Percentiles rank a stretch among this genome's conserved stretches.
These are phyloP conservation scores for Steatornis caripensis DNA, from an alignment of 2,113 vertebrate genomes.

Conservation along the genomic window DNA sequence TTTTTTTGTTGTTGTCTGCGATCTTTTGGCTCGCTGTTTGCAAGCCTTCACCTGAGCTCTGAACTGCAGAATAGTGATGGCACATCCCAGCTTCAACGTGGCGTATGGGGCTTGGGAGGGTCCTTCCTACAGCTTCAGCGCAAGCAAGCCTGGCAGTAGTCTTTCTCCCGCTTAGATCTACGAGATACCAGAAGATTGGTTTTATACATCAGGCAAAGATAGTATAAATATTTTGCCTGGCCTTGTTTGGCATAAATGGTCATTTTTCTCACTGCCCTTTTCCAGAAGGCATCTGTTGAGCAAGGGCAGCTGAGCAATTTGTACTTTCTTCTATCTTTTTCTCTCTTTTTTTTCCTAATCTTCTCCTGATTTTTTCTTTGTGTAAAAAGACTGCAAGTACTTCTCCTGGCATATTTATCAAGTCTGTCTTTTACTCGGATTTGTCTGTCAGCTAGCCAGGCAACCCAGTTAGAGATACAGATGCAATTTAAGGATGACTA, in stretches of 20 bases:
- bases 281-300: neutral
- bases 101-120: neutral
- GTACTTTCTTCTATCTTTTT: neutral
- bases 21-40: neutral
- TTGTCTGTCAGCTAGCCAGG: conserved; percentile 22
- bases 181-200: neutral
- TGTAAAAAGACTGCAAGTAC: neutral
- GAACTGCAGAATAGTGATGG: neutral
- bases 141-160: neutral
- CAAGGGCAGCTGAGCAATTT: neutral
- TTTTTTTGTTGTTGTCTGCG: neutral
- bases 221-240: neutral
- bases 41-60: neutral
- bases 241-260: neutral
- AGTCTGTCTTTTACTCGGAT: neutral
- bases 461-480: neutral
- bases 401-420: conserved; percentile 6
- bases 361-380: fast-evolving
- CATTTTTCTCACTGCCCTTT: neutral
- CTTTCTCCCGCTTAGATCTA: neutral
- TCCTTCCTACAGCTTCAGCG: neutral
- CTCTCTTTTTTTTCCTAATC: neutral
- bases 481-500: conserved; percentile 6
- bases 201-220: neutral
- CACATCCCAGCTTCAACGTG: neutral